These are phyloP conservation scores for Narcine bancroftii DNA, from an alignment of 2,113 vertebrate genomes.

Conservation along the genomic window DNA sequence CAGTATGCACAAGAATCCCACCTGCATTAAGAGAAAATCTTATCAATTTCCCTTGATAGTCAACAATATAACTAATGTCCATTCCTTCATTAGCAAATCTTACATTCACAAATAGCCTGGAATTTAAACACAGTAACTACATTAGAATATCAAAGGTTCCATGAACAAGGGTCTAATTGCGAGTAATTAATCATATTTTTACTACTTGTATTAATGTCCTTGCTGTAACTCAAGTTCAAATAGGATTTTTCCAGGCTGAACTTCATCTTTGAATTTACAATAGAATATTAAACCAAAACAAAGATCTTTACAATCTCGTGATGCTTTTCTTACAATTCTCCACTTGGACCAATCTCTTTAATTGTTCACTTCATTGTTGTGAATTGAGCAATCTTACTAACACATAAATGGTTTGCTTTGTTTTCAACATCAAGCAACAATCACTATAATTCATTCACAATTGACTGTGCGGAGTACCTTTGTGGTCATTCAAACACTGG, in stretches of 20 bases:
- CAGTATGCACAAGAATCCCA: too few species aligned
- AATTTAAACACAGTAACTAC: too few species aligned
- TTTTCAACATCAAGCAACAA: background rate
- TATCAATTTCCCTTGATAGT: too few species aligned
- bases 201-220: too few species aligned
- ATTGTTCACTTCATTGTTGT: background rate
- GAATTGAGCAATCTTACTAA: too few species aligned
- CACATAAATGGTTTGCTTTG: too few species aligned
- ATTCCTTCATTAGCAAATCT: too few species aligned
- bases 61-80: too few species aligned
- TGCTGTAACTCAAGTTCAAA: background rate
- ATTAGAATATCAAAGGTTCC: too few species aligned
- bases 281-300: background rate
- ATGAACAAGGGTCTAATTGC: background rate
- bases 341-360: background rate
- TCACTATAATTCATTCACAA: background rate
- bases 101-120: background rate
- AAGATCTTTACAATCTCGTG: background rate
- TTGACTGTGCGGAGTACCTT: background rate
- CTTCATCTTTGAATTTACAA: background rate
- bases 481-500: background rate
- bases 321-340: background rate
- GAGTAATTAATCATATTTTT: background rate
- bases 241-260: background rate
- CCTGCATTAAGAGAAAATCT: too few species aligned